Conservation (phyloP, 2,797 vertebrate genomes). For the Lacerta viridis region DNA sequence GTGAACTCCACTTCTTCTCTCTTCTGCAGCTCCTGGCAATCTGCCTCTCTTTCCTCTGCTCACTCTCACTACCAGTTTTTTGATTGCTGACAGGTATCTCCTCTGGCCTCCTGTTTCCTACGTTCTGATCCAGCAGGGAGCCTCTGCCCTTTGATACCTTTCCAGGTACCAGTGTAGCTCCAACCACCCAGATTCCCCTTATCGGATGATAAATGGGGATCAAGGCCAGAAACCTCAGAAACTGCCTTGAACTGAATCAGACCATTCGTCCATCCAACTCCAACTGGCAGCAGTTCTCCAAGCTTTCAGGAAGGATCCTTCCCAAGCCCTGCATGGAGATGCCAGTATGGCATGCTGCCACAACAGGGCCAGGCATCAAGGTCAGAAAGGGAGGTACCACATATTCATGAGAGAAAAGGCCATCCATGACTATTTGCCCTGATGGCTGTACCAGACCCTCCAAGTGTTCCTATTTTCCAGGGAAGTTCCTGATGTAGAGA, state of each 20-base stretch:
- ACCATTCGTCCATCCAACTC: no score
- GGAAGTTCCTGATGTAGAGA: no score
- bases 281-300: not conserved
- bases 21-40: not conserved
- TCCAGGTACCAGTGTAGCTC: not conserved
- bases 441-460: no score
- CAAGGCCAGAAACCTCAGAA: no score
- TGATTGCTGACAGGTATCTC: not conserved
- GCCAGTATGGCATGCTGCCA: no score
- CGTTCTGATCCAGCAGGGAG: not conserved
- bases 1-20: not conserved
- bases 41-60: not conserved
- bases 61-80: no score
- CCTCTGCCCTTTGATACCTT: not conserved
- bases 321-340: not conserved
- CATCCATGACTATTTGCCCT: no score
- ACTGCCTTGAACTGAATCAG: no score
- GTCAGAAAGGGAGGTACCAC: no score
- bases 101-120: not conserved
- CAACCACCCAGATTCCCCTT: not conserved
- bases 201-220: not conserved
- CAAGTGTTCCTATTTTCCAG: no score
- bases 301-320: not conserved
- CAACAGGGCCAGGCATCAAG: no score
- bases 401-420: no score